Base-by-base conservation (phyloP, 2,888 invertebrate genomes). In the Kryphioiulus occultus region DNA sequence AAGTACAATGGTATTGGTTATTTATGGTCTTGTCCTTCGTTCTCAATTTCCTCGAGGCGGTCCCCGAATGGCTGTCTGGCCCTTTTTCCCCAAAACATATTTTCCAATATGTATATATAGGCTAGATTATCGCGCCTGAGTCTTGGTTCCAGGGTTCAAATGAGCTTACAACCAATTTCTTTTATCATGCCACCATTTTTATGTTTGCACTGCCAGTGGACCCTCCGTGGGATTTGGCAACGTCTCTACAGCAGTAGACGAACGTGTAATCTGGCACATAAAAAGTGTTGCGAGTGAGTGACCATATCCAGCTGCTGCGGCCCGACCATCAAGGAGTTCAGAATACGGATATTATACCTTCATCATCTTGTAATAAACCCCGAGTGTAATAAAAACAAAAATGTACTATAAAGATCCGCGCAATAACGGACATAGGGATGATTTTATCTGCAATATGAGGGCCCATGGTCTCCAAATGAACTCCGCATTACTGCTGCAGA, bases 101-200 rank as follows among this genome's bases (percentile, higher is more conserved):
- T 68, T 68, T 68, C 68, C 68, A 68, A 68, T 68, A 68, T 68
- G 68, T 68, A 68, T 68, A 68, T 68, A 68, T 68, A 26, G 68
- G 26, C 26, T 68, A 68, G 68, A 68, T 68, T n/a, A 68, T 68
- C 68, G 68, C 68, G 26, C n/a, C 26, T 7, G 68, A 68, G 68
- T 68, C 12, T 26, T 68, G 68, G 26, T 68, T 68, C 68, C 12
- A 19, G 68, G 68, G 68, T 68, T 68, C 68, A 68, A 68, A 68
- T 68, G 68, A 68, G 68, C 68, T 68, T 68, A 68, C 68, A 68
- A 68, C 68, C 68, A 68, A 68, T 68, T 68, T 68, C 68, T 68
- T 68, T 68, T 68, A 68, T 68, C 68, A 68, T 68, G 68, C 68
- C 26, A 26, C 68, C 68, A 68, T 68, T 68, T 68, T 68, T 68